Evolutionary conservation across 2,888 invertebrate species (phyloP).

Genomic region (Colletes collaris): DNA sequence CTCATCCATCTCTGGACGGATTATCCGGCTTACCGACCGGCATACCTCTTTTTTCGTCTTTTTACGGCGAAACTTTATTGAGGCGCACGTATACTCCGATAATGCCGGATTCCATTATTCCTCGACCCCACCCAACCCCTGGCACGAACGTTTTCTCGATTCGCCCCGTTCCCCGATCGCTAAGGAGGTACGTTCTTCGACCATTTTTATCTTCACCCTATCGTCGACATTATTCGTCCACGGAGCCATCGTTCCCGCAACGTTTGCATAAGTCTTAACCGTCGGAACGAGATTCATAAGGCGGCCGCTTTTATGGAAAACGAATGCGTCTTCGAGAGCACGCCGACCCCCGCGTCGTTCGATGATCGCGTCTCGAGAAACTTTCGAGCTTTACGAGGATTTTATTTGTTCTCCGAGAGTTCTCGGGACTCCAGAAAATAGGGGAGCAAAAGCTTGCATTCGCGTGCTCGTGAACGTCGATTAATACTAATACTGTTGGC

Average conservation of each 20-base stretch:
- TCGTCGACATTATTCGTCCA: slow-evolving; percentile 15
- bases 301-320: slow-evolving; percentile 13
- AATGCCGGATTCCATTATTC: slow-evolving; percentile 65
- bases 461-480: background rate
- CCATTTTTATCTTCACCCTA: slow-evolving; percentile 39
- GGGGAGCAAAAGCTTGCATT: background rate
- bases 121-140: background rate
- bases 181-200: slow-evolving; percentile 35
- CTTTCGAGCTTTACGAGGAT: slow-evolving; percentile 16
- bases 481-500: slow-evolving; percentile 1
- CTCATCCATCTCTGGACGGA: slow-evolving; percentile 62
- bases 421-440: background rate
- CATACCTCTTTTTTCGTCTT: slow-evolving; percentile 37
- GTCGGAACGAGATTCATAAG: slow-evolving; percentile 6
- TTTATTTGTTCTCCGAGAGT: slow-evolving; percentile 23
- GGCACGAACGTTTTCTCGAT: background rate
- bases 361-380: background rate
- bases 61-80: slow-evolving; percentile 61
- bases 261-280: slow-evolving; percentile 25
- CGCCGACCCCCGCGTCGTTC: background rate
- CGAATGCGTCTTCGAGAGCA: slow-evolving; percentile 7
- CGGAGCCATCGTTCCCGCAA: slow-evolving; percentile 12
- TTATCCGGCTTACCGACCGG: slow-evolving; percentile 62
- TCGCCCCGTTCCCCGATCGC: slow-evolving; percentile 11
- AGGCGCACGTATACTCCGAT: slow-evolving; percentile 55